These are phyloP conservation scores for Aphelenchoides avenae DNA, from an alignment of 1,140 invertebrate genomes.

Conservation along the genomic window DNA sequence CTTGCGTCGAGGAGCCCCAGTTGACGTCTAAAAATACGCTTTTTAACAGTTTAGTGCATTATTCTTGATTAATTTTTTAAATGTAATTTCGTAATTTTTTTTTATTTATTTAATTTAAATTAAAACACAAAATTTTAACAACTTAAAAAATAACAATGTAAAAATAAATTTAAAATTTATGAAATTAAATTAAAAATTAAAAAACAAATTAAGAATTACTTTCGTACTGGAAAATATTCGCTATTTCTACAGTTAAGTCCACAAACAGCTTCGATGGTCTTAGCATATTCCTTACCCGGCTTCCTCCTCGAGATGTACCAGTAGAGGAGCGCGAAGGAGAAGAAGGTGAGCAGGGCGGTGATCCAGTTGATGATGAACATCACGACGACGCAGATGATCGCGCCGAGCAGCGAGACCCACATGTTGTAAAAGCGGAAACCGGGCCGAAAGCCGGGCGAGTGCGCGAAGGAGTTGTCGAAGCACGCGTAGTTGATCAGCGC, in stretches of 20 bases:
- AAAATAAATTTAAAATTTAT: background rate
- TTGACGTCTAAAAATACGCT: constrained; percentile 65
- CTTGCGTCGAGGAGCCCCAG: constrained; percentile 68
- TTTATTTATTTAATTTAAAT: background rate
- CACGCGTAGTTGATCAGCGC: constrained; percentile 88
- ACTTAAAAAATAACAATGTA: background rate
- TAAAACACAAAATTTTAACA: background rate
- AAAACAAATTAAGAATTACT: no score
- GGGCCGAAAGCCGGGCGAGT: constrained; percentile 40
- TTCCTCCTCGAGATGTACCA: constrained; percentile 80
- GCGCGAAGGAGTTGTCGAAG: constrained; percentile 71
- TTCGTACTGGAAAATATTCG: no score
- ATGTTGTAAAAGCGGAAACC: constrained; percentile 78
- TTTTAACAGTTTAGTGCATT: constrained; percentile 23
- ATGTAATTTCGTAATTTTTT: no score
- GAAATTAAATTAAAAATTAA: constrained; percentile 1
- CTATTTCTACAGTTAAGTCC: no score
- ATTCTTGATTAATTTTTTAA: no score
- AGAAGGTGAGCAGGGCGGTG: constrained; percentile 78
- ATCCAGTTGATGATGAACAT: constrained; percentile 93
- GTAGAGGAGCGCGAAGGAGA: constrained; percentile 77
- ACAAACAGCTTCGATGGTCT: no score
- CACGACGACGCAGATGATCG: constrained; percentile 78
- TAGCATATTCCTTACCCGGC: no score
- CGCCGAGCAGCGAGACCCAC: constrained; percentile 82